Evolutionary conservation across 2,888 invertebrate genomes (phyloP), one percentile per base, ranked within the genome.

Genomic region (Polydrusus tereticollis): DNA sequence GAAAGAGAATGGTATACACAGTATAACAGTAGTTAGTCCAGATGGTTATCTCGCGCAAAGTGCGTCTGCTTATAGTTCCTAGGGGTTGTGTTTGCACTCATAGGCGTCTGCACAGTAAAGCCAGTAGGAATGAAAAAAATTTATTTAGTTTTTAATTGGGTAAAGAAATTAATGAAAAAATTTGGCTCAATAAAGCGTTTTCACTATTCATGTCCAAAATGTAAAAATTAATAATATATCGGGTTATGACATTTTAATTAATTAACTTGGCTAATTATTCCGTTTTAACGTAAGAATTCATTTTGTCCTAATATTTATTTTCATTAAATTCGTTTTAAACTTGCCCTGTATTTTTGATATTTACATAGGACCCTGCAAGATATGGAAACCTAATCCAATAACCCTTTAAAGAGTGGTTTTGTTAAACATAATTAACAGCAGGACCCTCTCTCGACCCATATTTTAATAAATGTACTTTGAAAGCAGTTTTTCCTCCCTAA

Each of bases 11-110:
- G 66, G 72, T 74, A n/a, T n/a, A 62, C 41, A 58, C 47, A 65
- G 69, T 75, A 73, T 74, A 74, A 76, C 78, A 75, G 80, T 80
- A 80, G 81, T 81, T 80, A 81, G 77, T 77, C 79, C 82, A 80
- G 80, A 78, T 79, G 79, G 77, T 76, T 77, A 76, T 77, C 75
- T 75, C 43, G 63, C 52, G 59, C 59, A 65, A 71, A 71, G 71
- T 71, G 66, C 64, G 59, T 57, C 43, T 58, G 50, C 63, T 45
- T 69, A 65, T 58, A 59, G 52, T 63, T 63, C 60, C 74, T 69
- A 77, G 76, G 80, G 81, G 80, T 78, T 71, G 71, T 36, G 14
- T 62, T 63, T 26, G 20, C 47, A 47, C 45, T 10, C 52, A 55
- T 16, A 18, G 52, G 52, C 52, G 52, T 14, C 14, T 8, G n/a